These are phyloP conservation scores for Lamellibrachia columna DNA, from an alignment of 2,888 invertebrate species.

Conservation along the genomic window DNA sequence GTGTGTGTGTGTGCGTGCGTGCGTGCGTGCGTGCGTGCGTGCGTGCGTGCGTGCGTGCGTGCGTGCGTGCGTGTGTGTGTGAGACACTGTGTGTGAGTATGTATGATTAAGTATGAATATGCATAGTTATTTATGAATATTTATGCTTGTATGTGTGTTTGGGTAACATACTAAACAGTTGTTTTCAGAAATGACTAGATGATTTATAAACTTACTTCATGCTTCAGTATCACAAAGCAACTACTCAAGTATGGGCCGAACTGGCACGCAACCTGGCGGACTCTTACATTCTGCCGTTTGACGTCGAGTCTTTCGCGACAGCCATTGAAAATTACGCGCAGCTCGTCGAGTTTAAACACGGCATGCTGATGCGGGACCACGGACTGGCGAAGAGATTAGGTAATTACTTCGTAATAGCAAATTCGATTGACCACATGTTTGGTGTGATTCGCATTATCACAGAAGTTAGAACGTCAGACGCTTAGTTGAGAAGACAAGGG, in stretches of 20 bases:
- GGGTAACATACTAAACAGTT: not conserved
- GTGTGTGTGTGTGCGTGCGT: no score
- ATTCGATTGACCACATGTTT: not conserved
- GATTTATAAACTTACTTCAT: not conserved
- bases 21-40: no score
- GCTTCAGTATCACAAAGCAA: conserved; percentile 57
- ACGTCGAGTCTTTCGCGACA: conserved; percentile 35
- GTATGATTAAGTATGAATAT: no score
- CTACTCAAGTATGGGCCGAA: conserved; percentile 63
- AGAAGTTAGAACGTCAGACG: no score
- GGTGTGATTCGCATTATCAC: no score
- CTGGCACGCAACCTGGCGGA: conserved; percentile 57
- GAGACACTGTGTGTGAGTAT: no score
- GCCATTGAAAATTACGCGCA: conserved; percentile 29
- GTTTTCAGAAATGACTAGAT: not conserved
- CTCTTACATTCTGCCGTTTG: conserved; percentile 44
- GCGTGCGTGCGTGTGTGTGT: no score
- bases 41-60: not conserved
- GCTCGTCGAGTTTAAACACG: conserved; percentile 25
- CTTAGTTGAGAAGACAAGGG: no score
- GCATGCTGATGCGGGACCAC: conserved; percentile 23
- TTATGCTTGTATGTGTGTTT: no score
- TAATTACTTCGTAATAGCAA: not conserved
- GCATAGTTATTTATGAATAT: no score
- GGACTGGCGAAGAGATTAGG: conserved; percentile 28